Evolutionary conservation across 2,888 invertebrate genomes (phyloP).

Genomic region (Bugulina stolonifera): DNA sequence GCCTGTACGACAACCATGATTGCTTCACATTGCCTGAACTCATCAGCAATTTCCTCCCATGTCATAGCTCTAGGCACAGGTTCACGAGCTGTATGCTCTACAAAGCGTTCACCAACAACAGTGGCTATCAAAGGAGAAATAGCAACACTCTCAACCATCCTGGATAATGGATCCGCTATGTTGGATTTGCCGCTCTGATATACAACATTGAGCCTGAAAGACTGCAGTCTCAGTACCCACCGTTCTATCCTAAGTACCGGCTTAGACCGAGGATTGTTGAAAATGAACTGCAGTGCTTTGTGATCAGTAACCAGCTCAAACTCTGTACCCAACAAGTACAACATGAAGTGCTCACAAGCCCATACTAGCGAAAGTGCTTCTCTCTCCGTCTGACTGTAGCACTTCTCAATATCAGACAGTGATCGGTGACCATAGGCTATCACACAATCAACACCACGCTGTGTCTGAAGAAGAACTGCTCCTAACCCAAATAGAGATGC

Average conservation of each 20-base stretch:
- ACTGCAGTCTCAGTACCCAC: conserved; percentile 34
- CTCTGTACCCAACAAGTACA: conserved; percentile 1
- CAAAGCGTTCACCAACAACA: not conserved
- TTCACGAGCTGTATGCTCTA: not conserved
- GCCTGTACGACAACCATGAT: not conserved
- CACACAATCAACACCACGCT: conserved; percentile 1
- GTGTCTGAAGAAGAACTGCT: not conserved
- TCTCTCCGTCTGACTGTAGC: conserved; percentile 6
- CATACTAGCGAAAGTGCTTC: not conserved
- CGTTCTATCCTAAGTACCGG: conserved; percentile 35
- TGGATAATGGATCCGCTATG: conserved; percentile 12
- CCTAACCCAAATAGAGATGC: not conserved
- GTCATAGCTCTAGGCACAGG: not conserved
- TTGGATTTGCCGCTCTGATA: conserved; percentile 34
- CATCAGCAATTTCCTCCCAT: not conserved
- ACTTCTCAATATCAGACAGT: conserved; percentile 16
- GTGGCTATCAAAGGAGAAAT: not conserved
- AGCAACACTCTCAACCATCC: not conserved
- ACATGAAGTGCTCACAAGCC: conserved; percentile 9
- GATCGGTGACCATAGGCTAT: conserved; percentile 9
- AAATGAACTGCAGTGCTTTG: not conserved
- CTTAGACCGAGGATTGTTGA: conserved; percentile 13
- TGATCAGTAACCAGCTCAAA: not conserved
- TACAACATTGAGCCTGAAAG: conserved; percentile 30
- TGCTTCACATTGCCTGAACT: not conserved